Evolutionary conservation across 2,888 invertebrate genomes (phyloP), one percentile per base, ranked within the genome.

Genomic region (Trichopria drosophilae): DNA sequence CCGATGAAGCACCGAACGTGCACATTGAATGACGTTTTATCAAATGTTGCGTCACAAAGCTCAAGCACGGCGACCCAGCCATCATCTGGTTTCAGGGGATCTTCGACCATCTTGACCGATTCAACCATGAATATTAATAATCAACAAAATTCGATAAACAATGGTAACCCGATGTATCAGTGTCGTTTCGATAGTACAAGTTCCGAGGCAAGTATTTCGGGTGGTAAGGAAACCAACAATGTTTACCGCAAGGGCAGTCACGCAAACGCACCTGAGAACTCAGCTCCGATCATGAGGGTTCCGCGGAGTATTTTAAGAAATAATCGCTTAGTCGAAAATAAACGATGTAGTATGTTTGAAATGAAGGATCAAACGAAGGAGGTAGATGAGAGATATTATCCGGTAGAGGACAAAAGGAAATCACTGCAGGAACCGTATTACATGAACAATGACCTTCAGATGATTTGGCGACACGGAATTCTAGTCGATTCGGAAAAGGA

Each of bases 71-170:
- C 83, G 16, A 90, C 90, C 29, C 90, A 89, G 68, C 90, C 89
- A 6, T 90, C 90, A 37, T 90, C 90, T 10, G 92, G 92, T 2
- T 92, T 90, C 67, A 81, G 92, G 57, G 91, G 92, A 26, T 91
- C 91, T 0, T 91, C 91, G 0, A 90, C 90, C 2, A 84, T 90
- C 76, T 76, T 89, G 6, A 84, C 87, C 5, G 89, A 89, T 62
- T 89, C 89, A 18, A 81, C 82, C 12, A 84, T 85, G n/a, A n/a
- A n/a, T n/a, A n/a, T n/a, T n/a, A n/a, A n/a, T n/a, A 85, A 84
- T 67, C 84, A 85, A 60, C 85, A 84, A 61, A 81, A 58, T 58
- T 36, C 53, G 10, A 45, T 37, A 12, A 51, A 54, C 32, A 16
- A 36, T 29, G 37, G 22, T 22, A 61, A 87, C 72, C 87, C 87